Conservation (phyloP, 2,888 invertebrate species). For the Pegoplata infirma region DNA sequence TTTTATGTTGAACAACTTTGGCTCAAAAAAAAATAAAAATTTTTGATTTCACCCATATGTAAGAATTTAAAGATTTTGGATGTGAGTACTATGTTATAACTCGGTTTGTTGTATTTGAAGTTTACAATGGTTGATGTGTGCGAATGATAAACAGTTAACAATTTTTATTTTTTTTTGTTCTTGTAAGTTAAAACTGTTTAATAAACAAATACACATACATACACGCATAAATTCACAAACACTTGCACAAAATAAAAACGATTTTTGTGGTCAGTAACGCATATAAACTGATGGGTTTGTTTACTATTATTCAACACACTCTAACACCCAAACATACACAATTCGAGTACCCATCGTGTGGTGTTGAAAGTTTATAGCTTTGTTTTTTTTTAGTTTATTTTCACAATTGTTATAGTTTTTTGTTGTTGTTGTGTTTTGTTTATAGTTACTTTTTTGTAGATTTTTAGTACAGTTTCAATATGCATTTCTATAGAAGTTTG, state of each 20-base stretch:
- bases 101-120: conserved; percentile 5
- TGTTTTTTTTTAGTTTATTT: background rate
- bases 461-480: conserved; percentile 1
- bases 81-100: no score
- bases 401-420: background rate
- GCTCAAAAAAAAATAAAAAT: no score
- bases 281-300: conserved; percentile 6
- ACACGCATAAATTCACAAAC: background rate
- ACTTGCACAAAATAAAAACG: background rate
- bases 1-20: no score
- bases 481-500: conserved; percentile 7
- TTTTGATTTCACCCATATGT: background rate
- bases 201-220: conserved; percentile 22
- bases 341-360: background rate
- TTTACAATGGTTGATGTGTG: conserved; percentile 39
- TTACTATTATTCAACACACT: conserved; percentile 2
- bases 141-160: conserved; percentile 40
- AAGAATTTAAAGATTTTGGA: background rate
- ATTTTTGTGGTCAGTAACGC: conserved; percentile 40
- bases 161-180: conserved; percentile 9
- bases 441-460: background rate
- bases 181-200: conserved; percentile 30
- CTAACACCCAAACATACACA: background rate
- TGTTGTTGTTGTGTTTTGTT: conserved; percentile 1
- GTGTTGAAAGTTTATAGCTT: conserved; percentile 29